These are phyloP conservation scores for Ptiloglossa arizonensis DNA, from an alignment of 1,140 invertebrate genomes.

Conservation along the genomic window DNA sequence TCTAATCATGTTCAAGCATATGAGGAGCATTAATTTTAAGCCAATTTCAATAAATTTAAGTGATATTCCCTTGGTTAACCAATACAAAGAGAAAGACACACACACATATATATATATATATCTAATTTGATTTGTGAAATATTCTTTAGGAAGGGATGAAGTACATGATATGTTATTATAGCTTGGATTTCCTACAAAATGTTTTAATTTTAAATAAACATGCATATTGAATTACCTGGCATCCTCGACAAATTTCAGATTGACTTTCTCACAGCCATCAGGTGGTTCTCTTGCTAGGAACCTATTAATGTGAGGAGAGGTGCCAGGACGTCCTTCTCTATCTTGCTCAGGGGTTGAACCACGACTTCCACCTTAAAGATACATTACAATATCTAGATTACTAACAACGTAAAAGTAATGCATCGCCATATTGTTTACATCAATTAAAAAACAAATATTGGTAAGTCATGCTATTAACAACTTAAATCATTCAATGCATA, in stretches of 20 bases:
- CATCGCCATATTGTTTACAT: background rate
- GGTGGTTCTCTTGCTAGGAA: constrained; percentile 93
- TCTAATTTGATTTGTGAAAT: background rate
- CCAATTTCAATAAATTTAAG: background rate
- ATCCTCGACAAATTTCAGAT: constrained; percentile 86
- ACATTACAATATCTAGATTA: constrained; percentile 40
- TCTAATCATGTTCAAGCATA: background rate
- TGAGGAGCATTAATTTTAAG: background rate
- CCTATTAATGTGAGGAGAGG: constrained; percentile 91
- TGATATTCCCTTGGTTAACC: background rate
- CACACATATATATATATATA: background rate
- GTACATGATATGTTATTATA: background rate
- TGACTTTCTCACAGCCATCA: constrained; percentile 93
- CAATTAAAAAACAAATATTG: constrained; percentile 33
- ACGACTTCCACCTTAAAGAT: constrained; percentile 82
- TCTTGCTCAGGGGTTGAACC: constrained; percentile 85
- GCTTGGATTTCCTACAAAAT: background rate
- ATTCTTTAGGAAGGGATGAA: background rate
- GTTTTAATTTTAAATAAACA: background rate
- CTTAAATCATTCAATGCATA: constrained; percentile 32
- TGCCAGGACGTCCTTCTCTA: constrained; percentile 83
- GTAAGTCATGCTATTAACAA: constrained; percentile 48
- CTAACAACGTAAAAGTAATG: background rate
- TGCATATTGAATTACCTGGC: constrained; percentile 79
- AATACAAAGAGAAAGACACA: no score